Percentiles rank a stretch among this genome's conserved stretches.
phyloP scores from a whole-genome alignment of 1,140 invertebrate species.

The Cylas formicarius region DNA sequence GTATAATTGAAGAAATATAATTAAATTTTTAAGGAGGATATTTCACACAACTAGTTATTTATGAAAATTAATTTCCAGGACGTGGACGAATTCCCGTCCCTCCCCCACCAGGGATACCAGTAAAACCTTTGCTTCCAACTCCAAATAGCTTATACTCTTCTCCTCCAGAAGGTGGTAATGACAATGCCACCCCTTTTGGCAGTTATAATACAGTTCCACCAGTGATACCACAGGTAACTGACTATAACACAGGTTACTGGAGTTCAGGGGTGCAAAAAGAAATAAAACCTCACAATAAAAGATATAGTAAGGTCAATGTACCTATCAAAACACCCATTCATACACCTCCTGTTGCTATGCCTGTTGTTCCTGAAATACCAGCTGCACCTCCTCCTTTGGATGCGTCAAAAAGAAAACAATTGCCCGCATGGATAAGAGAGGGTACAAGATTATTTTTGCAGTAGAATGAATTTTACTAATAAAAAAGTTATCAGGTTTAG shows the following conservation, averaged over 20 bases:
- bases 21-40: too few species aligned
- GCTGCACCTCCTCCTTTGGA: constrained; percentile 53
- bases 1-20: too few species aligned
- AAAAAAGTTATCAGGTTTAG: constrained; percentile 53
- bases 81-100: constrained; percentile 40
- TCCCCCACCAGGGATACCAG: constrained; percentile 41
- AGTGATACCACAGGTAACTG: constrained; percentile 3
- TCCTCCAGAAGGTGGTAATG: constrained; percentile 31
- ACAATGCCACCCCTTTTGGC: constrained; percentile 29
- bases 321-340: constrained; percentile 27
- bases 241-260: constrained; percentile 29
- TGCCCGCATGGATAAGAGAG: constrained; percentile 94
- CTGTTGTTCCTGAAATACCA: constrained; percentile 8
- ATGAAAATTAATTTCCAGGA: too few species aligned
- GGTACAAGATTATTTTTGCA: constrained; percentile 38
- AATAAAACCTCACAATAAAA: constrained; percentile 38
- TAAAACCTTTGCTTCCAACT: constrained; percentile 41
- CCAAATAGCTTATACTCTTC: constrained; percentile 42
- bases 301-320: constrained; percentile 38
- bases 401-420: constrained; percentile 80
- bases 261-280: constrained; percentile 22
- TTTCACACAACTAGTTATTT: too few species aligned
- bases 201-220: constrained; percentile 17
- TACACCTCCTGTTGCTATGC: constrained; percentile 10
- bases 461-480: constrained; percentile 14